phyloP scores from a whole-genome alignment of 1,140 invertebrate species.

The Drosophila malerkotliana region DNA sequence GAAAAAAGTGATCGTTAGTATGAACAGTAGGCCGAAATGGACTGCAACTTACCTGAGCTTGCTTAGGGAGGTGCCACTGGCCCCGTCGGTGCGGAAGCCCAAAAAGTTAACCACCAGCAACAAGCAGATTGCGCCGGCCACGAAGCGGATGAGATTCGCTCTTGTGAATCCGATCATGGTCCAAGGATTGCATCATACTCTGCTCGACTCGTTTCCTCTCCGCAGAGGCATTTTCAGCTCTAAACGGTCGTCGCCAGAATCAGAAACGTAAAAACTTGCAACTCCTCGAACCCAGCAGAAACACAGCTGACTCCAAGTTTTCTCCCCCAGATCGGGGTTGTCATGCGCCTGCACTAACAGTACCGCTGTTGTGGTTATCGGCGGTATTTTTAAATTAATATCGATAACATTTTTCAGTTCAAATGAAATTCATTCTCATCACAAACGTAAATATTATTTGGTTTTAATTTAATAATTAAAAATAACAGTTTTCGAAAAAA shows the following conservation, averaged over 20 bases:
- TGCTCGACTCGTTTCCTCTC: conserved; percentile 31
- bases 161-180: conserved; percentile 72
- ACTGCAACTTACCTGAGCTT: conserved; percentile 61
- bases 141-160: conserved; percentile 68
- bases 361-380: background rate
- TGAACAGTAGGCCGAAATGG: background rate
- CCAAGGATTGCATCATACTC: conserved; percentile 65
- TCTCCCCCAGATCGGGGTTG: conserved; percentile 9
- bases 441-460: background rate
- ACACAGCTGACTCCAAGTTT: conserved; percentile 17
- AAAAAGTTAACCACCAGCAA: conserved; percentile 74
- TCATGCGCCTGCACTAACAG: background rate
- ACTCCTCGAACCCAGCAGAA: background rate
- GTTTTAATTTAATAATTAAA: too few relatives aligned
- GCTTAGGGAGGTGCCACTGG: conserved; percentile 58
- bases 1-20: background rate
- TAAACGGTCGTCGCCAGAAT: conserved; percentile 11
- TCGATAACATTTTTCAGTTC: background rate
- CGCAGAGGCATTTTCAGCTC: conserved; percentile 43
- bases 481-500: too few relatives aligned
- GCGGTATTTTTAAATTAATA: background rate
- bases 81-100: conserved; percentile 57
- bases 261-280: background rate
- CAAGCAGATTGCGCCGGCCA: conserved; percentile 63
- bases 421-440: background rate